Base-by-base conservation (phyloP, 2,797 vertebrate species). In the Sphenodon punctatus region DNA sequence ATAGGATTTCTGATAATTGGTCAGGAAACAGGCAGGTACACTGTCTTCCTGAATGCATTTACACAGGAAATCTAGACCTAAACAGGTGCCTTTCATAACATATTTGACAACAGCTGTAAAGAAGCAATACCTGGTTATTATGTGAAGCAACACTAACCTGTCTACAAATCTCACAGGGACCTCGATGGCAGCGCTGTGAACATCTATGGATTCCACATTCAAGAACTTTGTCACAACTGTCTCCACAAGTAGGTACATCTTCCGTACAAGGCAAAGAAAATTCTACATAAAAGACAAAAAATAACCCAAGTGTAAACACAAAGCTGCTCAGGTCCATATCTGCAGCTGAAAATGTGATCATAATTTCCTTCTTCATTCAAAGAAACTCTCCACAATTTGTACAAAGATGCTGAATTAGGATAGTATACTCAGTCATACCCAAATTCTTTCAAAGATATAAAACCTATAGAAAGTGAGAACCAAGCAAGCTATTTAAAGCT, bases 161-260 rank as follows among this genome's bases (percentile, higher is more conserved):
- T 91, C 98, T 96, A 92, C 98, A 99, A 73, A 96, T 99, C 89
- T 99, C 98, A 88, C 98, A 99, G 85, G 95, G 94, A 74, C 97
- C 98, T 76, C 98, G 93, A 91, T 99, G 98, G 93, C 98, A 99
- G 69, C 98, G 97, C 94, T 98, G 98, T 4, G 98, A 98, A 91
- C 98, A 99, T 88, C 95, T 97, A 94, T 99, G 98, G 74, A 98
- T 95, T 51, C 95, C 97, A 88, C 98, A 99, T 2, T 97, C 97
- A 79, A 99, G 95, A 22, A 77, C 89, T 86, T 97, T 98, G 84
- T 97, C 97, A 78, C 98, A 99, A 27, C 98, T 99, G 78, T 99
- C 98, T 1, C 98, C 98, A 20, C 98, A 99, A 10, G 97, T 97
- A 56, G 95, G 92, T 39, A 99, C 97, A 70, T 99, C 98, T 93